Evolutionary conservation across 2,113 vertebrate genomes (phyloP).

Genomic region (Microcebus lehilahytsara): DNA sequence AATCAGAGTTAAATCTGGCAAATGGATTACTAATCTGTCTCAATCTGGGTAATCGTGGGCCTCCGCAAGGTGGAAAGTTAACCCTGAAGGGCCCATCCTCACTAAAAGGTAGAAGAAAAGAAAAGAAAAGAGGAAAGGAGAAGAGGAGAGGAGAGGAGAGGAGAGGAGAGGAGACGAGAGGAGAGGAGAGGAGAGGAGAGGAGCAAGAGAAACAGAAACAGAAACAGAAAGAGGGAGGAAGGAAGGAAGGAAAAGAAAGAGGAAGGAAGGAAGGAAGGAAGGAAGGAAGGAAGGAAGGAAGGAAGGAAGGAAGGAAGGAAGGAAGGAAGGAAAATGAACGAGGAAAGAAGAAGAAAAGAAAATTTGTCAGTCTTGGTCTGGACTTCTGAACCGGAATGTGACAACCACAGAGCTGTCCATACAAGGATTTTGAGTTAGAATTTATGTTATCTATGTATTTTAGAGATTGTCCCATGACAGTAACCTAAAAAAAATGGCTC

Average conservation of each 20-base stretch:
- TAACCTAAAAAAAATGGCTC: neutral
- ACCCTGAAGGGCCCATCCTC: neutral
- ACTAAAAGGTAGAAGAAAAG: neutral
- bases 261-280: neutral
- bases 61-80: neutral
- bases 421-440: neutral
- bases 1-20: neutral
- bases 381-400: neutral
- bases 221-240: too few species aligned
- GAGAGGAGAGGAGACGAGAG: accelerated
- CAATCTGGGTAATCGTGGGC: neutral
- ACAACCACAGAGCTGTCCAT: neutral
- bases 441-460: neutral
- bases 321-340: accelerated
- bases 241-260: accelerated
- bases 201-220: too few species aligned
- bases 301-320: accelerated
- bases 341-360: neutral
- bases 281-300: too few species aligned
- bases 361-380: neutral
- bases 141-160: too few species aligned
- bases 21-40: neutral
- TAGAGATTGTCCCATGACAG: neutral
- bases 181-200: neutral
- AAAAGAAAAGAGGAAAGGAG: neutral